phyloP scores from a whole-genome alignment of 2,113 vertebrate genomes.

The Microtus montanus region DNA sequence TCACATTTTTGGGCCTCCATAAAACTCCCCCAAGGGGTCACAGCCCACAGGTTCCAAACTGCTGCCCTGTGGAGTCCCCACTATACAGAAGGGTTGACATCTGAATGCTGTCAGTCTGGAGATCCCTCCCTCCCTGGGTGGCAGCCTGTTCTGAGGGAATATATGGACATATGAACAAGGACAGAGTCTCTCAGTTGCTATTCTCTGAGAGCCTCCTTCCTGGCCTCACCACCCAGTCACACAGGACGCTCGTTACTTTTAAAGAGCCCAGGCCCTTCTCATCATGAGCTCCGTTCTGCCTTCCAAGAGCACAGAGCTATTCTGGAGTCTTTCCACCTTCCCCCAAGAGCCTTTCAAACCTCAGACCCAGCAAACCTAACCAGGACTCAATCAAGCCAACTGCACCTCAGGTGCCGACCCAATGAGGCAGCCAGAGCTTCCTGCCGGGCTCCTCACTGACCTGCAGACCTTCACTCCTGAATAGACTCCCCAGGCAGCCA shows the following conservation, averaged over 20 bases:
- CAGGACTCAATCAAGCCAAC: background rate
- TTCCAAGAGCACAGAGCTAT: background rate
- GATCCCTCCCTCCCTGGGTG: background rate
- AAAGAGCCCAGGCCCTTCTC: background rate
- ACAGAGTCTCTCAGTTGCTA: background rate
- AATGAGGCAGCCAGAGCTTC: background rate
- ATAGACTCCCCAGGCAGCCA: background rate
- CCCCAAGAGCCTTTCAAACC: background rate
- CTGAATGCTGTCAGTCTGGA: background rate
- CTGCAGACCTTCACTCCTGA: background rate
- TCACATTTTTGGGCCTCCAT: no score
- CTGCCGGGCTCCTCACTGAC: background rate
- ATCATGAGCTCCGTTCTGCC: background rate
- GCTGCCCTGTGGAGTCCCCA: background rate
- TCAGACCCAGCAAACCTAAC: background rate
- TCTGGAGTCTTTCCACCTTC: background rate
- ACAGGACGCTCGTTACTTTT: background rate
- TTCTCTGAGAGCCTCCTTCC: background rate
- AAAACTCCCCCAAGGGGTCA: background rate
- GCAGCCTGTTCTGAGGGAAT: background rate
- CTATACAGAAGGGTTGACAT: background rate
- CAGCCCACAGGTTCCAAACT: background rate
- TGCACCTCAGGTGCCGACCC: no score
- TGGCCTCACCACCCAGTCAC: background rate
- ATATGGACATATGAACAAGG: no score